phyloP scores from a whole-genome alignment of 2,888 invertebrate species.

The Dolomedes plantarius region DNA sequence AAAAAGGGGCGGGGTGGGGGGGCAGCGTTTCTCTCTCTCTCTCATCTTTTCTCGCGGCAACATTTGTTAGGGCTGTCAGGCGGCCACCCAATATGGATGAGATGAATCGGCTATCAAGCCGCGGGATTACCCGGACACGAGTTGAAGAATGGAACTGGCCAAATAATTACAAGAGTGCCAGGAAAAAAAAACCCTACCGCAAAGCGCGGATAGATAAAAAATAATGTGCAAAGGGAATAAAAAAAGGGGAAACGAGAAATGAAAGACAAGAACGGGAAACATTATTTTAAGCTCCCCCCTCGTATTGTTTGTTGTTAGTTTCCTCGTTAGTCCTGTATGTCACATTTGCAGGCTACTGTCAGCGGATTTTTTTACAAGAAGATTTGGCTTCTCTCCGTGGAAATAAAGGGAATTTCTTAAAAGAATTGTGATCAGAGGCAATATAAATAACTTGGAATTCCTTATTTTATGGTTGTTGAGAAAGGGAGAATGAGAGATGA shows the following conservation, averaged over 20 bases:
- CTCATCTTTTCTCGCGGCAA: constrained; percentile 53
- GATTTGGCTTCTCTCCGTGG: constrained; percentile 44
- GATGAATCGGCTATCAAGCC: constrained; percentile 69
- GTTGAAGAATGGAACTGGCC: constrained; percentile 71
- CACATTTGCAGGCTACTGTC: constrained; percentile 58
- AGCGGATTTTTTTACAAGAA: constrained; percentile 40
- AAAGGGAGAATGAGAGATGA: constrained; percentile 9
- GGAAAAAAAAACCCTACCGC: constrained; percentile 55
- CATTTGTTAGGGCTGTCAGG: constrained; percentile 70
- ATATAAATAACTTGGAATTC: constrained; percentile 31
- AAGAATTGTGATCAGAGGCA: constrained; percentile 42
- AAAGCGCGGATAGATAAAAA: constrained; percentile 48
- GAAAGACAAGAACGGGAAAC: constrained; percentile 60
- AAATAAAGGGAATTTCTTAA: constrained; percentile 41
- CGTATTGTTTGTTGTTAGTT: constrained; percentile 60
- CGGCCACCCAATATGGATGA: constrained; percentile 66
- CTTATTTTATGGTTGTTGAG: constrained; percentile 3
- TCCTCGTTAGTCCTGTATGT: constrained; percentile 60
- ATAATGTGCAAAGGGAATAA: constrained; percentile 26
- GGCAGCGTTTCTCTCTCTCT: constrained; percentile 17
- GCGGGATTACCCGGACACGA: constrained; percentile 64
- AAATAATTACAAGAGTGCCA: constrained; percentile 64
- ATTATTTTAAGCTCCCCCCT: constrained; percentile 54
- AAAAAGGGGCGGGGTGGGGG: constrained; percentile 14
- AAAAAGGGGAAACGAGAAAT: constrained; percentile 55